Conservation (phyloP, 2,888 invertebrate genomes). For the Andrena minutula region DNA sequence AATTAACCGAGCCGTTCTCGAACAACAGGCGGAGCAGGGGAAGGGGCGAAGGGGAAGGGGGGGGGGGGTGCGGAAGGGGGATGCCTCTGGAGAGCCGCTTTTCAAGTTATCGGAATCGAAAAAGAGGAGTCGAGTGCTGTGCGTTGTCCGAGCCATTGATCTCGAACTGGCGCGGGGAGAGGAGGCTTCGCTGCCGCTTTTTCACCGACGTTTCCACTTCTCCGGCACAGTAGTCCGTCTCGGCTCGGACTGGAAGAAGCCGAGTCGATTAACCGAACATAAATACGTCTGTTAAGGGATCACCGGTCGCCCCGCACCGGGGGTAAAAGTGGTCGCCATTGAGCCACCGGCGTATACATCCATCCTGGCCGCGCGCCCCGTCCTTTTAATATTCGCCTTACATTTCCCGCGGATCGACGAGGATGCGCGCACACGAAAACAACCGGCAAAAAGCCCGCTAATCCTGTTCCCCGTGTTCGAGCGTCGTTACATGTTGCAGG, state of each 20-base stretch:
- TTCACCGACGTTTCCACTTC: slow-evolving; percentile 61
- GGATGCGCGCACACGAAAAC: slow-evolving; percentile 27
- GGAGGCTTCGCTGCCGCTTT: slow-evolving; percentile 46
- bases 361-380: not conserved
- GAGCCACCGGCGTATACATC: not conserved
- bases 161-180: slow-evolving; percentile 37
- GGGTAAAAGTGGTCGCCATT: slow-evolving; percentile 48
- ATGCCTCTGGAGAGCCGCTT: slow-evolving; percentile 43
- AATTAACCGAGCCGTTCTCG: slow-evolving; percentile 35
- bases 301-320: slow-evolving; percentile 2
- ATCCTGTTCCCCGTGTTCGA: slow-evolving; percentile 40
- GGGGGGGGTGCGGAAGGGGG: not conserved
- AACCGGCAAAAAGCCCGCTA: slow-evolving; percentile 26
- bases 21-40: not conserved
- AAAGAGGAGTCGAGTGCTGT: slow-evolving; percentile 41
- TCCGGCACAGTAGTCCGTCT: slow-evolving; percentile 39
- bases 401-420: slow-evolving; percentile 20
- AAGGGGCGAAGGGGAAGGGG: not conserved
- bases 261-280: slow-evolving; percentile 62
- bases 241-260: slow-evolving; percentile 40
- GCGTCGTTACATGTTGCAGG: slow-evolving; percentile 40
- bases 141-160: slow-evolving; percentile 63
- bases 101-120: slow-evolving; percentile 61
- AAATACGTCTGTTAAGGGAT: slow-evolving; percentile 55
- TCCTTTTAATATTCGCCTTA: slow-evolving; percentile 23